Base-by-base conservation (phyloP, 2,888 invertebrate species). In the Microplitis manilae region DNA sequence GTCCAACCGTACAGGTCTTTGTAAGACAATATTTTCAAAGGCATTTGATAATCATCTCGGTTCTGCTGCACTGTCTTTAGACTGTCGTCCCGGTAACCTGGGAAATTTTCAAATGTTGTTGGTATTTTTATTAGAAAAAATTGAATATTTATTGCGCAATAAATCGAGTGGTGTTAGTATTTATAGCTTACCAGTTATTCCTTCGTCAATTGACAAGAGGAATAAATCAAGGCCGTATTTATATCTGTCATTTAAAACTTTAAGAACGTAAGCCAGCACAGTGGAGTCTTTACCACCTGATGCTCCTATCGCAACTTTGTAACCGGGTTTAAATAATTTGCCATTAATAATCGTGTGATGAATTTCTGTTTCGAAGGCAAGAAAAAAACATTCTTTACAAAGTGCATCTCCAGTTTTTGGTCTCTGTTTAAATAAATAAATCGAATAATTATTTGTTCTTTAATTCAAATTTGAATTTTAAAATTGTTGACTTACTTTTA, bases 1-100 rank as follows among this genome's bases (percentile, higher is more conserved):
- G 99, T 98, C 99, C 99, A 99, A 0, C 98, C 98, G 91, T 99
- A 99, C 5, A 99, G 91, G 84, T 99, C 98, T 91, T 98, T 95
- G 87, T 99, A 99, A 0, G 98, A 98, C 6, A 99, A 91, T 79
- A 99, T 97, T 91, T 96, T 98, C 62, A 99, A 91, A 0, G 97
- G 95, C 91, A 99, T 94, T 84, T 94, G 93, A 91, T 99, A 99
- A 89, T 99, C 98, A 84, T 96, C 94, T 76, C 96, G 93, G 88
- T 99, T 99, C 87, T 95, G 94, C 88, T 98, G 97, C 0, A 99
- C 99, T 1, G 98, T 98, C 91, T 98, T 95, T 75, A 98, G 92
- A 89, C 98, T 98, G 89, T 99, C 98, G 90, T 99, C 98, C 83
- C 99, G 92, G 89, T 97, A 97, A 1, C 97, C 96, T 86, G 79